Conservation (phyloP, 2,797 vertebrate species). For the Petrocephalus schoutedeni region DNA sequence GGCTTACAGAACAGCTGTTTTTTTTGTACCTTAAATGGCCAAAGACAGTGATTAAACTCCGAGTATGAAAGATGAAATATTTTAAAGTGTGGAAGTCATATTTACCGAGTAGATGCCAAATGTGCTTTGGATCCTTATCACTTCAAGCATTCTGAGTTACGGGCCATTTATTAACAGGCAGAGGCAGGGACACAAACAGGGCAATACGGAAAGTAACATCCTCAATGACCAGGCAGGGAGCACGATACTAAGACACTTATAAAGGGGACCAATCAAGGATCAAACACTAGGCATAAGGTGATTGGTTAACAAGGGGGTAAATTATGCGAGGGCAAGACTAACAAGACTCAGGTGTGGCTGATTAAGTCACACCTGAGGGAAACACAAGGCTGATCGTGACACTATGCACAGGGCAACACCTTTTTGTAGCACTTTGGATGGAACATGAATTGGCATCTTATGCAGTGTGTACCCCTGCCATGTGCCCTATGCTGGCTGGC, state of each 20-base stretch:
- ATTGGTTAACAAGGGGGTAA: no score
- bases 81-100: neutral
- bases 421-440: neutral
- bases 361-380: no score
- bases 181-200: no score
- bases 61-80: neutral
- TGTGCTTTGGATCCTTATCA: neutral
- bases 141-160: neutral
- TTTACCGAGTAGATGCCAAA: neutral
- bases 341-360: no score
- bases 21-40: neutral
- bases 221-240: no score
- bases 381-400: no score
- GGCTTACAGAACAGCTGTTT: neutral
- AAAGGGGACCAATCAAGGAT: no score
- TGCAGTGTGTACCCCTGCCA: neutral
- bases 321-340: no score
- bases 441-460: neutral
- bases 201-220: no score
- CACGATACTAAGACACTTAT: no score
- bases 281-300: no score
- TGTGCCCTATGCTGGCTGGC: neutral
- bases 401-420: neutral
- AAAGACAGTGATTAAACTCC: neutral
- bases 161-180: no score